These are phyloP conservation scores for Coelopa frigida DNA, from an alignment of 1,140 invertebrate genomes.

Conservation along the genomic window DNA sequence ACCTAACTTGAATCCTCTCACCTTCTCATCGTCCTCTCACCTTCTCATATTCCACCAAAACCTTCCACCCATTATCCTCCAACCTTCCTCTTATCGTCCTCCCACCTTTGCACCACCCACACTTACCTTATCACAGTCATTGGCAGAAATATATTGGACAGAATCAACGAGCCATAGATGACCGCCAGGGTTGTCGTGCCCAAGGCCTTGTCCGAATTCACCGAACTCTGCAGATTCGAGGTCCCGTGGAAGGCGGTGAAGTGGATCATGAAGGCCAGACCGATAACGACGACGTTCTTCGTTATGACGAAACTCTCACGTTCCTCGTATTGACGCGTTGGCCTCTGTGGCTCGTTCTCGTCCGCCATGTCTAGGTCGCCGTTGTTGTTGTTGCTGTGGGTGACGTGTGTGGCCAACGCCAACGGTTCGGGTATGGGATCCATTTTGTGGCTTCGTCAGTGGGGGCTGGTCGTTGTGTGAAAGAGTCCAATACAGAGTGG, in stretches of 20 bases:
- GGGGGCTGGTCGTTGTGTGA: too few relatives aligned
- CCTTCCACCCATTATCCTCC: too few relatives aligned
- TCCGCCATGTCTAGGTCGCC: neutral
- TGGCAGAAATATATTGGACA: constrained; percentile 89
- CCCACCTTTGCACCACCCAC: neutral
- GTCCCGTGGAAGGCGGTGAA: constrained; percentile 89
- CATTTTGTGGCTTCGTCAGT: neutral
- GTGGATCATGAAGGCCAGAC: constrained; percentile 83
- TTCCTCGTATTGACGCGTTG: constrained; percentile 25
- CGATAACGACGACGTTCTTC: constrained; percentile 80
- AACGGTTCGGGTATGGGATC: neutral
- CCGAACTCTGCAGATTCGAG: constrained; percentile 81
- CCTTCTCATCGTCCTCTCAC: too few relatives aligned
- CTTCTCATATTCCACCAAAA: too few relatives aligned
- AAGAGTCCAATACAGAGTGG: too few relatives aligned
- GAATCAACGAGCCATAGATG: constrained; percentile 79
- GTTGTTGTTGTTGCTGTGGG: constrained; percentile 13
- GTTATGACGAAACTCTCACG: constrained; percentile 55
- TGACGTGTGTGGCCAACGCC: neutral
- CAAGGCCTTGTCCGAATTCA: constrained; percentile 75
- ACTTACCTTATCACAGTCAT: constrained; percentile 43
- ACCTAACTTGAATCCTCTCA: too few relatives aligned
- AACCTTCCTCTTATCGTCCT: too few relatives aligned
- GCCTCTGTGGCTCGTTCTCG: neutral
- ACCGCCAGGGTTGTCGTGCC: constrained; percentile 77